Evolutionary conservation across 2,113 vertebrate genomes (phyloP), one percentile per base, ranked within the genome.

Genomic region (Vanacampus margaritifer): DNA sequence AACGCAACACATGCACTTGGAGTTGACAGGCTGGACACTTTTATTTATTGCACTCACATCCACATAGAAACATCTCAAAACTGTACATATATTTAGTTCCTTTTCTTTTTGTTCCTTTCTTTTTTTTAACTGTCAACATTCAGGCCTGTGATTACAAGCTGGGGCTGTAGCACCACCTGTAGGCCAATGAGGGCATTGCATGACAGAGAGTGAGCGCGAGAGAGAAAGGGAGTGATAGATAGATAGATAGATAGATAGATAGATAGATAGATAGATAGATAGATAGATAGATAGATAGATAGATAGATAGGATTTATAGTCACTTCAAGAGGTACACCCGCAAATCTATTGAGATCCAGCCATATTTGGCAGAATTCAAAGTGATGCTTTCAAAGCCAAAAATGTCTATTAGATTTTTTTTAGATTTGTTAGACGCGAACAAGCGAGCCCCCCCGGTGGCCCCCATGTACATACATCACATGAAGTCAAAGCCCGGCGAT

Each of bases 131-230:
- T 48, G 74, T 74, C 76, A 75, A 76, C 74, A 81, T 67, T 83
- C 62, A 68, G 63, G 67, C 66, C 67, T 66, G 62, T 50, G 19
- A 64, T 71, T 53, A 3, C 1, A 24, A 69, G 79, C 87, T 79
- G 88, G 62, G 88, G 57, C 88, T 84, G 77, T 86, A 86, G 88
- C 89, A 87, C 91, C 92, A 91, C 86, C 91, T 84, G 84, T 87
- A 91, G 92, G 89, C 62, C 70, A 14, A 0, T 3, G 2, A 62
- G 6, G 21, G 58, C 5, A 61, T 12, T 6, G 7, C 23, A 62
- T 3, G 58, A n/a, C 6, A 13, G 13, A 60, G 36, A 39, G 10
- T 21, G 2, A 19, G 19, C 5, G 3, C 19, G 0, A 8, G 14
- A 45, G 3, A 45, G 1, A 50, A 9, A 50, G 8, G 10, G 21